Evolutionary conservation across 1,140 invertebrate genomes (phyloP), one percentile per base, ranked within the genome.

Genomic region (Drosophila bifasciata): DNA sequence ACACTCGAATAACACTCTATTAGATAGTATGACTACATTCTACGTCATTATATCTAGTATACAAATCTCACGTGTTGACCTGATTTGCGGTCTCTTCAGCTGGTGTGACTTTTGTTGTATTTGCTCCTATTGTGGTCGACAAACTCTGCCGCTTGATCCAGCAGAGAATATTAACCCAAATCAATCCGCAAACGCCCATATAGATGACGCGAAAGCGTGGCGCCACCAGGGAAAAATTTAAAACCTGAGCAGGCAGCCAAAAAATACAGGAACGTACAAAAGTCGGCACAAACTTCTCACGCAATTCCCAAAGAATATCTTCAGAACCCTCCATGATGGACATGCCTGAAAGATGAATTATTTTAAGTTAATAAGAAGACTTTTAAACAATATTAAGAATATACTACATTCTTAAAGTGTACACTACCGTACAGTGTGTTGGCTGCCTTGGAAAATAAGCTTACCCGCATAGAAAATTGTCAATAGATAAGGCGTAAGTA

Each of bases 141-240:
- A 78, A 15, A 51, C 55, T 93, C 70, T 93, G 92, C 58, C 95
- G 91, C 91, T 96, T 96, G 46, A 96, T 94, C 76, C 94, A 95
- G 76, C 95, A 96, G 1, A 96, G 85, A 63, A 96, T 95, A 77
- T 96, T 96, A 16, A 95, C 95, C 95, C 95, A 96, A 21, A 95
- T 91, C 62, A 96, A 95, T 8, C 95, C 94, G 32, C 94, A 95
- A 0, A 94, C 91, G 1, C 95, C 94, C 19, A 96, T 95, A 76
- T 95, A 96, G 0, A 95, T 93, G 1, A 96, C 95, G 9, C 96
- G 92, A 43, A 94, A 93, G 49, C 93, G 91, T 3, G 95, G 93
- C 0, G 95, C 94, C 25, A 96, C 88, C 39, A 96, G 81, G 16
- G 93, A 89, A 91, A 97, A 97, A 88, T 97, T 97, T 9, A 96